Evolutionary conservation across 2,888 invertebrate genomes (phyloP).

Genomic region (Heteropelma amictum): DNA sequence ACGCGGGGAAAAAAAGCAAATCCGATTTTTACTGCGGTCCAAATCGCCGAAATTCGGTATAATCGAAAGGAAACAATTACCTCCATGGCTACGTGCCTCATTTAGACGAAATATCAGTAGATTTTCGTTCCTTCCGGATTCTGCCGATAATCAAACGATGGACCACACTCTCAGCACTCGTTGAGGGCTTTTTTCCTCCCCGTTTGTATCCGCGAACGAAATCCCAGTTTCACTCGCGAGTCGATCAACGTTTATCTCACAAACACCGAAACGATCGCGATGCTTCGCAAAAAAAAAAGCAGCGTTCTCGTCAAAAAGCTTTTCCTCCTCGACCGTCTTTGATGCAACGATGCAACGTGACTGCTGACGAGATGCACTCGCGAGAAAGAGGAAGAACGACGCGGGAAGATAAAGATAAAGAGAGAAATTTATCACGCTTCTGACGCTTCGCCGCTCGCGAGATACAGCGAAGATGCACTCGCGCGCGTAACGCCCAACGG

Average conservation of each 20-base stretch:
- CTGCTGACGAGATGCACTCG: constrained; percentile 53
- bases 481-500: no score
- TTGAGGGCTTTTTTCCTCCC: no score
- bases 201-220: no score
- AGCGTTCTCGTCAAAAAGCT: not conserved
- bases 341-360: constrained; percentile 24
- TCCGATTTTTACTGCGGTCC: no score
- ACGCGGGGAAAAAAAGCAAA: no score
- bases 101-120: constrained; percentile 51
- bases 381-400: constrained; percentile 34
- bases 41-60: no score
- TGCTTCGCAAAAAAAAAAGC: not conserved
- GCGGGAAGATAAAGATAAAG: constrained; percentile 32
- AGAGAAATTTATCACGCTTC: constrained; percentile 33
- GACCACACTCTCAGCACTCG: no score
- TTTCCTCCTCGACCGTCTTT: not conserved
- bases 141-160: no score
- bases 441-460: no score
- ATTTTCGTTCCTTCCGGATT: not conserved
- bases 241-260: not conserved
- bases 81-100: constrained; percentile 69
- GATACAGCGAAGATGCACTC: no score
- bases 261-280: not conserved
- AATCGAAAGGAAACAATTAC: no score
- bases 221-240: no score